Base-by-base conservation (phyloP, 2,797 vertebrate genomes). In the Pteropus rufus region DNA sequence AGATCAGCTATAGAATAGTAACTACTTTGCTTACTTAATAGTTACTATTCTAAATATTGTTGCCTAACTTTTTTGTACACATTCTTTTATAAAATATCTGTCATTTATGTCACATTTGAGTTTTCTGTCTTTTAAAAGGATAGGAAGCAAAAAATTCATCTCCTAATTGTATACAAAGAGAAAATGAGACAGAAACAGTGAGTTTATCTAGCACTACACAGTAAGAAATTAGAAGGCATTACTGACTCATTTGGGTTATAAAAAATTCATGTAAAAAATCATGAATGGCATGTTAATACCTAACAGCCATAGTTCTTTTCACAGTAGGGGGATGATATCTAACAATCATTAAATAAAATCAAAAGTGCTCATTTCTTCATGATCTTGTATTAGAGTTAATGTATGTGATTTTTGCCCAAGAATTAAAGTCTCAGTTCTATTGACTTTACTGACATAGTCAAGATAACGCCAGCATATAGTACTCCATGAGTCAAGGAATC, bases 111-210 rank as follows among this genome's bases (percentile, higher is more conserved):
- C 87, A 15, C 69, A 62, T 95, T 93, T 92, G 88, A 76, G 31
- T 90, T 92, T 96, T 87, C 44, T 19, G 15, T 91, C 46, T 91
- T 91, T 85, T 60, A 76, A 56, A 39, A 79, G 10, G 52, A 62
- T 12, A 77, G 26, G 75, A 83, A 94, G 62, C 46, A 92, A 90
- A 86, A 88, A 23, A 31, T 49, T 62, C 84, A 46, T 67, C 31
- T 79, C 46, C 31, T 89, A 62, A 83, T 84, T 88, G 34, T n/a
- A 29, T 19, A 81, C 26, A 60, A 80, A 80, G 46, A 41, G 52
- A 73, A 84, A 93, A 82, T 39, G 56, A 95, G 10, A 72, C 24
- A 83, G n/a, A 87, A 70, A 26, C 31, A 73, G 31, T 69, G 65
- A 77, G 46, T 72, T 95, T 73, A 79, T 76, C 81, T 46, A 75